phyloP scores from a whole-genome alignment of 2,888 invertebrate genomes.

The Stramonita haemastoma region DNA sequence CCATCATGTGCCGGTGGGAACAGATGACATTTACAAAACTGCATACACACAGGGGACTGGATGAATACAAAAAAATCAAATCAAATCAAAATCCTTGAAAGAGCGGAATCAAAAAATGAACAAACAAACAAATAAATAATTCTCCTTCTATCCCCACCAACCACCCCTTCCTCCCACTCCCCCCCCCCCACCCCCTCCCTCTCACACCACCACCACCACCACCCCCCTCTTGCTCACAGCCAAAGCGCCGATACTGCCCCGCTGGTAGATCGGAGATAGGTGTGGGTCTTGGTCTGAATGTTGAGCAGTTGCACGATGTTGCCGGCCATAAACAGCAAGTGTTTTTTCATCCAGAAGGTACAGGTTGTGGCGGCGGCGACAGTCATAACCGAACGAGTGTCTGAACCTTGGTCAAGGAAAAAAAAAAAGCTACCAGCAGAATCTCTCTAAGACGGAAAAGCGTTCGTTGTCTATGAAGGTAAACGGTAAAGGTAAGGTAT shows the following conservation, averaged over 20 bases:
- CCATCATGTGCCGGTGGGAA: no score
- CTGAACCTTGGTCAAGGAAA: conserved; percentile 77
- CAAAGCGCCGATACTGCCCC: conserved; percentile 90
- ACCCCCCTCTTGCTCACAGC: conserved; percentile 81
- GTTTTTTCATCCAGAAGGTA: conserved; percentile 85
- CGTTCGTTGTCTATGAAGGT: neutral
- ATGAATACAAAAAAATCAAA: no score
- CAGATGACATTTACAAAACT: no score
- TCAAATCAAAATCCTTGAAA: no score
- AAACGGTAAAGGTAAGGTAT: no score
- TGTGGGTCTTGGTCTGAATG: conserved; percentile 83
- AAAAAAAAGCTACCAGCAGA: neutral
- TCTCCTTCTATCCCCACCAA: no score
- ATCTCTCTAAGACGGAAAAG: no score
- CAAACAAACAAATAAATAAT: no score
- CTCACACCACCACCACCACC: neutral
- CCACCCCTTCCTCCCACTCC: neutral
- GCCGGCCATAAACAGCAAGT: conserved; percentile 88
- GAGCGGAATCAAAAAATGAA: no score
- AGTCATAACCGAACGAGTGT: conserved; percentile 92
- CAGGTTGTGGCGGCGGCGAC: conserved; percentile 88
- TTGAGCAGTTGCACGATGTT: conserved; percentile 88
- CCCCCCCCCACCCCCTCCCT: neutral
- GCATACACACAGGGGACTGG: no score
- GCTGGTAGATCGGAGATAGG: conserved; percentile 86